Conservation (phyloP, 2,888 invertebrate genomes). For the Heliconius cydno region DNA sequence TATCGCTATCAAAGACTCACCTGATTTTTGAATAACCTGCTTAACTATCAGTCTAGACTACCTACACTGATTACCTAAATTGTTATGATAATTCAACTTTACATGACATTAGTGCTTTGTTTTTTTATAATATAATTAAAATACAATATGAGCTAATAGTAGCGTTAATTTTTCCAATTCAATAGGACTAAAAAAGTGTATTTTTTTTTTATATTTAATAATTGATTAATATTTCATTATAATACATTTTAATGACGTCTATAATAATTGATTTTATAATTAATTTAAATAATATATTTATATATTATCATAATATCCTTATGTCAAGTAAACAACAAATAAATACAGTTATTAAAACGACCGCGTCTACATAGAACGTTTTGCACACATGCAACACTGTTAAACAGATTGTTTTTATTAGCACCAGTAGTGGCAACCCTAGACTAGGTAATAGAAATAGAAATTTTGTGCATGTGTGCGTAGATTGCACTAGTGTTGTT, state of each 20-base stretch:
- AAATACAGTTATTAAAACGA: conserved; percentile 17
- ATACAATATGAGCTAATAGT: background rate
- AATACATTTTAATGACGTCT: no score
- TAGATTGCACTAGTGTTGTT: conserved; percentile 76
- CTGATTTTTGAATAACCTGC: conserved; percentile 55
- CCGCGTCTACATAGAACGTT: conserved; percentile 13
- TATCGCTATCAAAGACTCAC: conserved; percentile 62
- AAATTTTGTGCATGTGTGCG: conserved; percentile 72
- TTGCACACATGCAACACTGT: conserved; percentile 35
- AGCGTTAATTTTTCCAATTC: no score
- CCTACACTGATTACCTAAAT: conserved; percentile 44
- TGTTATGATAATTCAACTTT: conserved; percentile 24
- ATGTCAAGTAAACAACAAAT: conserved; percentile 2
- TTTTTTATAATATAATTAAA: background rate
- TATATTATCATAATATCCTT: background rate
- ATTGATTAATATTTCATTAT: background rate
- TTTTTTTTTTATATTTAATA: background rate
- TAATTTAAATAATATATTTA: background rate
- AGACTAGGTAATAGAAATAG: conserved; percentile 79
- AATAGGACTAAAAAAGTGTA: no score
- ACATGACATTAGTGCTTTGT: conserved; percentile 1
- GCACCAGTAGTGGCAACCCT: conserved; percentile 65
- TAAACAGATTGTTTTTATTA: conserved; percentile 59
- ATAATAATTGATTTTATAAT: no score
- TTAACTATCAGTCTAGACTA: conserved; percentile 54